These are phyloP conservation scores for Rhodinocichla rosea DNA, from an alignment of 2,113 vertebrate species.

Conservation along the genomic window DNA sequence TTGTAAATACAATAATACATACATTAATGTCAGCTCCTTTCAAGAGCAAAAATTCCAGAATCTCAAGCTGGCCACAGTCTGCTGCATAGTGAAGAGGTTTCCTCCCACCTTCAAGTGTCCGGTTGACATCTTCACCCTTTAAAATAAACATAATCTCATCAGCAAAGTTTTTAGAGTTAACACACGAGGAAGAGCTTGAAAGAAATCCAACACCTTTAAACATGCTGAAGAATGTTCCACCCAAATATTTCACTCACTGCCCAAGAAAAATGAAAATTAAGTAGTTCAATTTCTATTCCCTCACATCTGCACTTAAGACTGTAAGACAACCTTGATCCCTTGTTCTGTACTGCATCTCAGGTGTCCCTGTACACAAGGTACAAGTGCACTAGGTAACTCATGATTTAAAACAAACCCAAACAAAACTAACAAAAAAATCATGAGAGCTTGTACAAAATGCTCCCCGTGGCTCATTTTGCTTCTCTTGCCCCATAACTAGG, in stretches of 20 bases:
- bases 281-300: neutral
- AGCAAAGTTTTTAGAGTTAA: neutral
- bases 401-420: neutral
- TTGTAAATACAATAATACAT: conserved; percentile 46
- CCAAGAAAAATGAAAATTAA: neutral
- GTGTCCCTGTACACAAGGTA: neutral
- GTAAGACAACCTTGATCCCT: neutral
- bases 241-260: neutral
- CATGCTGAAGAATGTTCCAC: neutral
- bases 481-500: neutral
- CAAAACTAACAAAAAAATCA: neutral
- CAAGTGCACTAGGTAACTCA: neutral
- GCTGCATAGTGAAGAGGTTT: conserved; percentile 93
- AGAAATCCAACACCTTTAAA: neutral
- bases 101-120: conserved; percentile 86
- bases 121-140: conserved; percentile 91
- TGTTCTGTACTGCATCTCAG: neutral
- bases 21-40: conserved; percentile 96
- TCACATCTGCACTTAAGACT: neutral
- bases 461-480: neutral
- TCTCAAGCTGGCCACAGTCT: conserved; percentile 89
- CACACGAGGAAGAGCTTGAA: neutral
- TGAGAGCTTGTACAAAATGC: too few species aligned
- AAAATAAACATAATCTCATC: neutral
- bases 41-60: conserved; percentile 88